phyloP scores from a whole-genome alignment of 2,888 invertebrate genomes.

The Chrysolina americana region DNA sequence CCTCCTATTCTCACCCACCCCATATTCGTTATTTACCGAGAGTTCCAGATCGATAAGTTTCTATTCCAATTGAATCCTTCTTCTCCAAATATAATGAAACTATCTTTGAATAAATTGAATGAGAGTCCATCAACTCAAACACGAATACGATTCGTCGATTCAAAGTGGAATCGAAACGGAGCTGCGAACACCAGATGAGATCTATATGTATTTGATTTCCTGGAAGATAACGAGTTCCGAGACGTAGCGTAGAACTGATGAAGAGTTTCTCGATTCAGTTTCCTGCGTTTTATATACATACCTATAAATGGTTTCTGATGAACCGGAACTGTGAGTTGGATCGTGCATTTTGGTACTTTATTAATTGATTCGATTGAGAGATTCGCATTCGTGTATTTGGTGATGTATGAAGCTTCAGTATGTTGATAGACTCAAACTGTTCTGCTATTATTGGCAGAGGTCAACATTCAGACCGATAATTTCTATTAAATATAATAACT shows the following conservation, averaged over 20 bases:
- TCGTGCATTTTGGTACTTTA: slow-evolving; percentile 31
- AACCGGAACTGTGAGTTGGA: slow-evolving; percentile 38
- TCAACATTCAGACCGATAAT: too few relatives aligned
- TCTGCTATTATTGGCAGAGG: too few relatives aligned
- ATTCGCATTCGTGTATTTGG: neutral
- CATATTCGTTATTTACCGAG: neutral
- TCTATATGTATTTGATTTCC: slow-evolving; percentile 26
- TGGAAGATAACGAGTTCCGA: slow-evolving; percentile 20
- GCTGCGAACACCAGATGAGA: slow-evolving; percentile 5
- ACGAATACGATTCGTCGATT: slow-evolving; percentile 4
- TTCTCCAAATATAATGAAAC: neutral
- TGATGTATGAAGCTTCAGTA: neutral
- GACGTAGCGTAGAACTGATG: slow-evolving; percentile 30
- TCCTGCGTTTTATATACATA: slow-evolving; percentile 34
- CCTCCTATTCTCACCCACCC: too few relatives aligned
- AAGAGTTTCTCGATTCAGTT: slow-evolving; percentile 35
- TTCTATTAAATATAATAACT: too few relatives aligned
- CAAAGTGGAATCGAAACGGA: neutral
- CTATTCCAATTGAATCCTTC: neutral
- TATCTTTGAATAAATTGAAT: neutral
- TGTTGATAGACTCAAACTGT: too few relatives aligned
- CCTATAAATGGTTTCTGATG: slow-evolving; percentile 42
- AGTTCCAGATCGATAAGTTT: neutral
- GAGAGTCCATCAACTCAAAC: slow-evolving; percentile 2
- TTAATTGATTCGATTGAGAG: slow-evolving; percentile 32